Percentiles rank a stretch among this genome's conserved stretches.
Evolutionary conservation across 2,113 vertebrate species (phyloP).

Genomic region (Illadopsis cleaveri): DNA sequence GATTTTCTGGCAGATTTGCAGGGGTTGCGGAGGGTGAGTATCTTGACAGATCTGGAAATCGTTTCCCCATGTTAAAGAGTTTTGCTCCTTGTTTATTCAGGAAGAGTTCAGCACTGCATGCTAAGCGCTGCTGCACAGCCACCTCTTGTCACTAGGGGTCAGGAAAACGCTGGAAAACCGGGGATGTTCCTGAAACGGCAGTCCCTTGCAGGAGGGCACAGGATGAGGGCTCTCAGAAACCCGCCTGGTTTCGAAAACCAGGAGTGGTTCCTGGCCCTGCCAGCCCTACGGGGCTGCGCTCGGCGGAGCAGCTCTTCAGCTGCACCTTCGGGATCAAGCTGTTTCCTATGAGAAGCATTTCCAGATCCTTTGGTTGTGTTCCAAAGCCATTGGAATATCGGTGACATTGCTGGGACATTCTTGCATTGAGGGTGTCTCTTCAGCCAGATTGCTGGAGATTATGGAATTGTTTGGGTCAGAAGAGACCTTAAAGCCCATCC

Average conservation of each 20-base stretch:
- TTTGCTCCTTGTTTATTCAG: background rate
- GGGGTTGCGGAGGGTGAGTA: accelerated
- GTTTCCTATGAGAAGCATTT: background rate
- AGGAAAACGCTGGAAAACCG: slow-evolving; percentile 14
- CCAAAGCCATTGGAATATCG: background rate
- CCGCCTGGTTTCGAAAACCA: accelerated
- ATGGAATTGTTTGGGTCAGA: background rate
- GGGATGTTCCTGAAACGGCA: background rate
- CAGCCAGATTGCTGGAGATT: background rate
- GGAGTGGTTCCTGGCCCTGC: background rate
- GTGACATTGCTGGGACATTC: accelerated
- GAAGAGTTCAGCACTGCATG: background rate
- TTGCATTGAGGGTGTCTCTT: background rate
- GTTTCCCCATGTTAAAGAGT: background rate
- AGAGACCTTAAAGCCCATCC: background rate
- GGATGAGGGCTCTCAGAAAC: background rate
- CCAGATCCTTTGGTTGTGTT: background rate
- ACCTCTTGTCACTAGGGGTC: slow-evolving; percentile 53
- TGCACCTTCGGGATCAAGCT: accelerated
- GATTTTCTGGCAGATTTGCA: background rate
- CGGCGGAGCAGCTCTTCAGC: background rate
- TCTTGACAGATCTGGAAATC: background rate
- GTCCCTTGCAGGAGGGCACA: background rate
- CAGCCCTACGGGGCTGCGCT: background rate
- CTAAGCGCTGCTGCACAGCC: background rate